A percentile compares a stretch with the other conserved stretches of the same genome.
Evolutionary conservation across 2,888 invertebrate genomes (phyloP).

Genomic region (Drosophila glabriapex): DNA sequence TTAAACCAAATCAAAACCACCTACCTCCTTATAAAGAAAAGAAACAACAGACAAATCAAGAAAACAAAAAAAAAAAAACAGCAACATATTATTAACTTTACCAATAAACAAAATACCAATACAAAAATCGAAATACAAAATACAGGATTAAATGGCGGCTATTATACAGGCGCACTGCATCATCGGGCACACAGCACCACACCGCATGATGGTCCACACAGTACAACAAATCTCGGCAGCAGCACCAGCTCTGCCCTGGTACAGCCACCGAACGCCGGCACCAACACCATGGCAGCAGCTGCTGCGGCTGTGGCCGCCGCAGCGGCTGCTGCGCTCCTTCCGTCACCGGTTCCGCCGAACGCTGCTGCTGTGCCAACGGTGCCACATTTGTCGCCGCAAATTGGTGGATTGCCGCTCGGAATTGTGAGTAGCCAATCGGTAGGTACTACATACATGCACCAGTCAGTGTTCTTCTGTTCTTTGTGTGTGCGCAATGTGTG

Average conservation of each 20-base stretch:
- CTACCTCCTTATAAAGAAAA: conserved; percentile 2
- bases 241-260: conserved; percentile 71
- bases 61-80: conserved; percentile 32
- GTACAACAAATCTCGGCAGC: conserved; percentile 77
- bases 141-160: conserved; percentile 90
- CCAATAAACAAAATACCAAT: conserved; percentile 60
- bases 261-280: conserved; percentile 76
- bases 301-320: conserved; percentile 67
- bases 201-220: conserved; percentile 88
- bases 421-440: conserved; percentile 87
- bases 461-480: conserved; percentile 57
- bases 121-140: conserved; percentile 80
- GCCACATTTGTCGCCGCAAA: conserved; percentile 85
- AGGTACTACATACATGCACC: conserved; percentile 73
- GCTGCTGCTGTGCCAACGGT: conserved; percentile 84
- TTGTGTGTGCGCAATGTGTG: conserved; percentile 47
- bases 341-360: conserved; percentile 50
- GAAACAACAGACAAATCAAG: not conserved
- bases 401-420: conserved; percentile 86
- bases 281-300: conserved; percentile 56
- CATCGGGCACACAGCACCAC: conserved; percentile 94
- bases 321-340: conserved; percentile 62
- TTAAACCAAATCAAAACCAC: conserved; percentile 13
- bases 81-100: conserved; percentile 55
- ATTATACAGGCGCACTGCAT: conserved; percentile 91